Conservation (phyloP, 2,888 invertebrate genomes). For the Andrena bucephala region DNA sequence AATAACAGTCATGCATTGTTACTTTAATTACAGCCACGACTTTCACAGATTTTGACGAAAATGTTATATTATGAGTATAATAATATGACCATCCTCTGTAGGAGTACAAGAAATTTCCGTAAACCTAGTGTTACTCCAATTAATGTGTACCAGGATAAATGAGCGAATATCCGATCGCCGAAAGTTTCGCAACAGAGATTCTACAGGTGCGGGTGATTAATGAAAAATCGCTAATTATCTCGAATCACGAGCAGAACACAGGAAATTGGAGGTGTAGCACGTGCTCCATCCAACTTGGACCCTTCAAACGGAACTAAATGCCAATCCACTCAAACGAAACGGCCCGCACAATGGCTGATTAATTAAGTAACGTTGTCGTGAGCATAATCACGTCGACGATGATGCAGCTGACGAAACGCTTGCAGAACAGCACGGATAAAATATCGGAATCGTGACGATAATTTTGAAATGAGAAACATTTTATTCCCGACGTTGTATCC, state of each 20-base stretch:
- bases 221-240: constrained; percentile 3
- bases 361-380: constrained; percentile 15
- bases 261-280: background rate
- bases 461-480: constrained; percentile 6
- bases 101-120: no score
- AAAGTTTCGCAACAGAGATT: background rate
- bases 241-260: background rate
- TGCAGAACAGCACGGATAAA: constrained; percentile 3
- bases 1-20: no score
- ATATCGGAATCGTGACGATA: constrained; percentile 4
- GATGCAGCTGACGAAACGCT: background rate
- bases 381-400: constrained; percentile 10
- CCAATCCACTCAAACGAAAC: background rate
- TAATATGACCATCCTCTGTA: no score
- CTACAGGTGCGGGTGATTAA: background rate
- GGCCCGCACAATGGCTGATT: background rate
- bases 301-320: background rate
- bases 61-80: no score
- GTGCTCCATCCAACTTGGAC: background rate
- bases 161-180: background rate
- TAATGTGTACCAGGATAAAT: background rate
- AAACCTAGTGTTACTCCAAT: no score
- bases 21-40: no score
- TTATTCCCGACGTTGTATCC: background rate
- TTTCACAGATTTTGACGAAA: no score